Evolutionary conservation across 1,140 invertebrate genomes (phyloP).

Genomic region (Phortica variegata): DNA sequence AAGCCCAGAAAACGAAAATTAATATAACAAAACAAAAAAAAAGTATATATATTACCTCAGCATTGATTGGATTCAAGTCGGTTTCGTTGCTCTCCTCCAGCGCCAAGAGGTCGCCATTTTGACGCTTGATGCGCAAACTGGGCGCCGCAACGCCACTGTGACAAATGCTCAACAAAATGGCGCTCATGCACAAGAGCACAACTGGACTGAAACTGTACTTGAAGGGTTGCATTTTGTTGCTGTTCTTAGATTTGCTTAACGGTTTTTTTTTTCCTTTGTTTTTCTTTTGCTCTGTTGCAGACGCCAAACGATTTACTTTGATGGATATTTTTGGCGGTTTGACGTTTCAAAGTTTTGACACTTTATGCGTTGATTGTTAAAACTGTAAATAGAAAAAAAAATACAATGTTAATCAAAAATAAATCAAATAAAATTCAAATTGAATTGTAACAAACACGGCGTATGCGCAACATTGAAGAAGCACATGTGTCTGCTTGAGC

Average conservation of each 20-base stretch:
- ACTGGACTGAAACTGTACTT: slow-evolving; percentile 22
- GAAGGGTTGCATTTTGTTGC: slow-evolving; percentile 17
- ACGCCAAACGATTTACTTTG: too few species aligned
- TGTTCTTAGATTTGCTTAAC: neutral
- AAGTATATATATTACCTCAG: slow-evolving; percentile 39
- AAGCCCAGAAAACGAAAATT: too few species aligned
- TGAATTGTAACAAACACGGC: neutral
- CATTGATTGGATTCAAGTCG: slow-evolving; percentile 52
- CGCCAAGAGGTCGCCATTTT: slow-evolving; percentile 17
- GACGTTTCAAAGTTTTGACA: too few species aligned
- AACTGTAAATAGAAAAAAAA: too few species aligned
- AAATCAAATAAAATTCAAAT: slow-evolving; percentile 1
- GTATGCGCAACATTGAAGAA: too few species aligned
- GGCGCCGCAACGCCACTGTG: slow-evolving; percentile 17
- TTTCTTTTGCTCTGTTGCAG: too few species aligned
- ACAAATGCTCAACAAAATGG: slow-evolving; percentile 15
- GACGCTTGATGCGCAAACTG: slow-evolving; percentile 23
- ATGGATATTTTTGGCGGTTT: too few species aligned
- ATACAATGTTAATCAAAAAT: neutral
- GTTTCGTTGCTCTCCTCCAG: slow-evolving; percentile 30
- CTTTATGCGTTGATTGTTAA: too few species aligned
- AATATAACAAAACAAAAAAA: too few species aligned
- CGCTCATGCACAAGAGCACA: slow-evolving; percentile 24
- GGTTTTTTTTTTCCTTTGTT: neutral
- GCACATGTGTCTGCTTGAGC: too few species aligned